Percentiles rank a stretch among this genome's conserved stretches.
These are phyloP conservation scores for Acanthiza pusilla DNA, from an alignment of 2,797 vertebrate species.

Conservation along the genomic window DNA sequence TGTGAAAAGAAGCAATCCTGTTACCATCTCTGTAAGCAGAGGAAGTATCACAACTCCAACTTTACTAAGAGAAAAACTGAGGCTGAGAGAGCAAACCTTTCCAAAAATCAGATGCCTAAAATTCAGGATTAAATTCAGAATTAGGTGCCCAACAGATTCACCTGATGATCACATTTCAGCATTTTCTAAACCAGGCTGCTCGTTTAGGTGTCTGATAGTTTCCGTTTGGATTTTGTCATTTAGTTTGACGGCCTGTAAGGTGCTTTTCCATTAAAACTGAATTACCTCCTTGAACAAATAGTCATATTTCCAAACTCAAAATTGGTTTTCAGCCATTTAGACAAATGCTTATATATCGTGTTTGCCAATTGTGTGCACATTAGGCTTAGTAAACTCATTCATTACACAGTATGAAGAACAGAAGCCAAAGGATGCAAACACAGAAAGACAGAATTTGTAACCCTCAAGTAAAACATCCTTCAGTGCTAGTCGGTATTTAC, in stretches of 20 bases:
- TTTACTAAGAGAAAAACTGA: neutral
- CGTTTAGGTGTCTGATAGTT: neutral
- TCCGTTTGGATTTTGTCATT: neutral
- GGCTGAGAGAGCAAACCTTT: neutral
- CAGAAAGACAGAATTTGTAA: neutral
- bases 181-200: neutral
- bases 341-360: neutral
- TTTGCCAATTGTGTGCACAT: conserved; percentile 2
- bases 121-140: neutral
- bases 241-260: neutral
- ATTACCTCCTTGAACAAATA: neutral
- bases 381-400: conserved; percentile 7
- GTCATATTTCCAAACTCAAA: conserved; percentile 4
- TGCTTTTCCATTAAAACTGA: neutral
- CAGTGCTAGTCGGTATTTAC: neutral
- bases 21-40: neutral
- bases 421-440: neutral
- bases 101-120: neutral
- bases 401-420: neutral
- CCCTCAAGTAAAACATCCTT: neutral
- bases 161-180: neutral
- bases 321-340: neutral
- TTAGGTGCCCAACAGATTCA: neutral
- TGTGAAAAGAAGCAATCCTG: neutral
- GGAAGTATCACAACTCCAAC: neutral